Conservation (phyloP, 2,888 invertebrate genomes). For the Heliconius cydno region DNA sequence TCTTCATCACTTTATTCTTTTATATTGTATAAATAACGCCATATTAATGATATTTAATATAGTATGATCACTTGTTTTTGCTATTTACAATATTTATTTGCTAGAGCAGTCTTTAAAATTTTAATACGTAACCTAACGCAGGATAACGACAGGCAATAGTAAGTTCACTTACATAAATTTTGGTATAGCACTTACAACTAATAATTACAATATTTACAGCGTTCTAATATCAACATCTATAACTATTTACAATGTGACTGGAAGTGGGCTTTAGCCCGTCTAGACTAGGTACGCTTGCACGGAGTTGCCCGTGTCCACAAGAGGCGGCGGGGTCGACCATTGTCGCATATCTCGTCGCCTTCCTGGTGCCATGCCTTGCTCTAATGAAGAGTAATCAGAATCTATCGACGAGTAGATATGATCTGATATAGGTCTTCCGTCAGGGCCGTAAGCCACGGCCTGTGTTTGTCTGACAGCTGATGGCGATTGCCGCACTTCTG, state of each 20-base stretch:
- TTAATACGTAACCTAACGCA: constrained; percentile 80
- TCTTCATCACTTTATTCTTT: constrained; percentile 76
- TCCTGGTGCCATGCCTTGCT: constrained; percentile 86
- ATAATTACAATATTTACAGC: constrained; percentile 82
- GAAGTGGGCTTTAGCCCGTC: constrained; percentile 70
- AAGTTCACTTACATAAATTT: constrained; percentile 79
- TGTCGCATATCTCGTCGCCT: constrained; percentile 75
- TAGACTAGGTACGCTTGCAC: constrained; percentile 89
- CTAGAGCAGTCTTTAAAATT: constrained; percentile 85
- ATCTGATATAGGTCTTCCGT: constrained; percentile 91
- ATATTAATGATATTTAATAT: constrained; percentile 80
- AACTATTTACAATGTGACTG: constrained; percentile 78
- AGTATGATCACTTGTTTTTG: constrained; percentile 81
- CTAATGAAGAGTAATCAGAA: constrained; percentile 93
- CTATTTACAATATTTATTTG: constrained; percentile 83
- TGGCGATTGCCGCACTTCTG: constrained; percentile 75
- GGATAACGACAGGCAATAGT: constrained; percentile 82
- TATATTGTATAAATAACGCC: constrained; percentile 81
- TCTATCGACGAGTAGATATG: constrained; percentile 96
- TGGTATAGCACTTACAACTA: constrained; percentile 81
- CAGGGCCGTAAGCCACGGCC: constrained; percentile 81
- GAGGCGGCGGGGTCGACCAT: constrained; percentile 78
- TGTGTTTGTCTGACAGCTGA: constrained; percentile 76
- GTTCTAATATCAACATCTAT: constrained; percentile 67
- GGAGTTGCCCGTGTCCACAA: constrained; percentile 77